A percentile compares a stretch with the other conserved stretches of the same genome.
Conservation (phyloP, 2,113 vertebrate species). For the Symphodus melops region DNA sequence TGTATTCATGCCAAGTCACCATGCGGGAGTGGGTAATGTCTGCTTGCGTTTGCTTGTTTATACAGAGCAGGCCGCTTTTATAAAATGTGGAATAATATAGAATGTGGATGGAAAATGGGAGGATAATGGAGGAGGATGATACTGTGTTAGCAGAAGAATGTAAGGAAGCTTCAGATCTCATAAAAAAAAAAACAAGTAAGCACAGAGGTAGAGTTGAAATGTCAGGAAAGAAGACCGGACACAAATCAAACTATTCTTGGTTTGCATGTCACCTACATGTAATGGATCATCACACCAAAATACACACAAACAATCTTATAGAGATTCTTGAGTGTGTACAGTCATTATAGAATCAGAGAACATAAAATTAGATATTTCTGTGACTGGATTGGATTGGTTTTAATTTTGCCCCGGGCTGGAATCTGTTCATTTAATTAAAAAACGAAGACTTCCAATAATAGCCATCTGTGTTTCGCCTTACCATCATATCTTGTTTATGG, state of each 20-base stretch:
- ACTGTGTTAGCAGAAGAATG: background rate
- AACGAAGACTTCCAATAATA: background rate
- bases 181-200: background rate
- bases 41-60: conserved; percentile 24
- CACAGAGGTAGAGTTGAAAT: conserved; percentile 1
- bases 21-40: conserved; percentile 37
- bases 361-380: background rate
- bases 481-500: conserved; percentile 20
- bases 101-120: background rate
- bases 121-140: background rate
- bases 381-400: background rate
- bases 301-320: no score
- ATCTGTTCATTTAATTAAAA: background rate
- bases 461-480: background rate
- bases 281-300: no score
- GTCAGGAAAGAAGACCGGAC: background rate
- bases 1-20: conserved; percentile 38
- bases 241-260: no score
- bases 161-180: background rate
- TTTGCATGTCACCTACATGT: no score
- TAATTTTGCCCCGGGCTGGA: background rate
- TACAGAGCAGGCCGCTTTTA: conserved; percentile 34
- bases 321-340: no score
- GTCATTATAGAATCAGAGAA: background rate
- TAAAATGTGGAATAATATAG: conserved; percentile 12